These are phyloP conservation scores for Limnodromus scolopaceus DNA, from an alignment of 2,797 vertebrate genomes.

Conservation along the genomic window DNA sequence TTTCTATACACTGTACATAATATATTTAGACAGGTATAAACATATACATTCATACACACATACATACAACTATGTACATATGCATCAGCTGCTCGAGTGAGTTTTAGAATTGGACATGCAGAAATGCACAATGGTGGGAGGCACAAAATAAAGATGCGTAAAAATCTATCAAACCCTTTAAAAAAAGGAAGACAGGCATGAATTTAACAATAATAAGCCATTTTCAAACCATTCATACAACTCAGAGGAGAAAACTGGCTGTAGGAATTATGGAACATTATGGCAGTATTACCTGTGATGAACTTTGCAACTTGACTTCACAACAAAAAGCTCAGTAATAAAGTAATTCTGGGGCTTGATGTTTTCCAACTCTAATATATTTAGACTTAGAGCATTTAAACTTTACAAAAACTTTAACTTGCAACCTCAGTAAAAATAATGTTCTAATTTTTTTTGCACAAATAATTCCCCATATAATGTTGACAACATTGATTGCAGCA, in stretches of 20 bases:
- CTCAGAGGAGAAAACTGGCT: background rate
- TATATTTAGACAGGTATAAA: conserved; percentile 64
- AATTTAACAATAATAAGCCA: background rate
- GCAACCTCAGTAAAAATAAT: background rate
- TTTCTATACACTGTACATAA: conserved; percentile 79
- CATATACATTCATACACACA: conserved; percentile 73
- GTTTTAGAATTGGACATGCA: conserved; percentile 18
- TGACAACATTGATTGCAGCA: background rate
- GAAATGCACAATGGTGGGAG: conserved; percentile 47
- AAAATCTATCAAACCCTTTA: background rate
- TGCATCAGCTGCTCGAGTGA: conserved; percentile 19
- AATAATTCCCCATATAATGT: background rate
- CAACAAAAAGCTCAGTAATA: background rate
- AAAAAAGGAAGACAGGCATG: background rate
- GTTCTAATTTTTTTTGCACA: background rate
- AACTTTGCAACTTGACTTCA: background rate
- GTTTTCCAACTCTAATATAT: background rate
- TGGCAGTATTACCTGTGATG: background rate
- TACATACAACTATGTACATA: conserved; percentile 69
- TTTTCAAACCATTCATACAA: conserved; percentile 18
- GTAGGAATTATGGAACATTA: background rate
- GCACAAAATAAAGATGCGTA: conserved; percentile 30
- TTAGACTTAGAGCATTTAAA: background rate
- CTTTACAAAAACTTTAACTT: background rate
- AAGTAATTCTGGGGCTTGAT: background rate